Conservation (phyloP, 2,888 invertebrate genomes). For the Orchesellides sinensis region DNA sequence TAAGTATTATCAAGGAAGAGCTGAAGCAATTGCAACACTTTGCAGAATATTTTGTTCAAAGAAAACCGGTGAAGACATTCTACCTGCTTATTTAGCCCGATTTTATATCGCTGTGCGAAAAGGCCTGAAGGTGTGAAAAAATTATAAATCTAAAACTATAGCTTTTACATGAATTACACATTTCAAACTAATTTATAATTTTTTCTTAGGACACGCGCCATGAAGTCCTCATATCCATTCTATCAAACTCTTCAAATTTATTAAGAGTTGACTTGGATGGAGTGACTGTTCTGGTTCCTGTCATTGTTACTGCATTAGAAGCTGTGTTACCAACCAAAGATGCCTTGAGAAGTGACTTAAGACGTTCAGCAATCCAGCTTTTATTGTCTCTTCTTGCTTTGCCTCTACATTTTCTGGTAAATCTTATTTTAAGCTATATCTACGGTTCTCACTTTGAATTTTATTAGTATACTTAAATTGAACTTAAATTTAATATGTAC, state of each 20-base stretch:
- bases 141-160: neutral
- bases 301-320: conserved; percentile 93
- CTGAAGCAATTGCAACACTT: conserved; percentile 95
- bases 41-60: conserved; percentile 98
- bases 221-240: conserved; percentile 90
- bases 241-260: conserved; percentile 90
- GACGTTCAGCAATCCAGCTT: conserved; percentile 94
- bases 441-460: conserved; percentile 19
- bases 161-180: neutral
- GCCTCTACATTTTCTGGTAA: conserved; percentile 91
- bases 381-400: conserved; percentile 93
- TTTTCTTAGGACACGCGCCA: conserved; percentile 74
- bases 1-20: conserved; percentile 85
- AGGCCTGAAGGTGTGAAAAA: conserved; percentile 82
- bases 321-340: conserved; percentile 92
- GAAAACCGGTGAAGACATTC: conserved; percentile 94
- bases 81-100: conserved; percentile 93
- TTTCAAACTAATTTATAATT: neutral
- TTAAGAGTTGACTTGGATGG: conserved; percentile 96
- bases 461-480: conserved; percentile 78
- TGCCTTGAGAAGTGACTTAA: conserved; percentile 86
- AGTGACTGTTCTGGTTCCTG: conserved; percentile 92
- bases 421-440: neutral
- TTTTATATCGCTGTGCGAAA: conserved; percentile 95
- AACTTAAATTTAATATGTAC: conserved; percentile 76